Evolutionary conservation across 2,888 invertebrate genomes (phyloP).

Genomic region (Machimus atricapillus): DNA sequence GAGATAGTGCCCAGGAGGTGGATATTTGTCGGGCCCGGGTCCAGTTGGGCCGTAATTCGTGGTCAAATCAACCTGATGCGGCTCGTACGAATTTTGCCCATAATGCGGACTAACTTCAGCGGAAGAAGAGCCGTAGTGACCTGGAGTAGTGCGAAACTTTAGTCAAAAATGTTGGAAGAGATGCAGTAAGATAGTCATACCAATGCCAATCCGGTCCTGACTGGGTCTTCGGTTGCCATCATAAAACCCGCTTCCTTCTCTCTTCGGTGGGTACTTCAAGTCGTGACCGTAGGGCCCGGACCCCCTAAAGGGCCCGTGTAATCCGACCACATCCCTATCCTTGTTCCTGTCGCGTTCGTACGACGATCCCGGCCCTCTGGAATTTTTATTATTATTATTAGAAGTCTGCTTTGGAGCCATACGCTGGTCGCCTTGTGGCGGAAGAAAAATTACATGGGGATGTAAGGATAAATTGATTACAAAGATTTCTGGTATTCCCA

Average conservation of each 20-base stretch:
- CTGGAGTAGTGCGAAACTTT: not conserved
- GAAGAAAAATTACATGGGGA: not conserved
- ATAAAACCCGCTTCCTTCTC: not conserved
- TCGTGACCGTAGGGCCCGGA: slow-evolving; percentile 1
- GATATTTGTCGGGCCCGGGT: not conserved
- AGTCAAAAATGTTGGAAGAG: not conserved
- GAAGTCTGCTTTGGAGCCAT: not conserved
- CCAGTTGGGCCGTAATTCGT: slow-evolving; percentile 43
- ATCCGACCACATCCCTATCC: not conserved
- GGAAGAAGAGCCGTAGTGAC: not conserved
- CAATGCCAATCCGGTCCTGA: not conserved
- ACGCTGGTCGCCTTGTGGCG: not conserved
- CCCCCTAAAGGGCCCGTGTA: not conserved
- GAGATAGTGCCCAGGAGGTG: slow-evolving; percentile 1
- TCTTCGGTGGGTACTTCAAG: not conserved
- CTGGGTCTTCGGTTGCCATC: not conserved
- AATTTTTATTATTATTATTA: slow-evolving; percentile 40
- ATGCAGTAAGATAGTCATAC: not conserved
- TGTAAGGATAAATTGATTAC: slow-evolving; percentile 33
- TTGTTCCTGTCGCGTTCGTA: slow-evolving; percentile 19
- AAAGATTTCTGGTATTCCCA: slow-evolving; percentile 10
- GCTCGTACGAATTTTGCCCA: slow-evolving; percentile 47
- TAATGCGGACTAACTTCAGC: not conserved
- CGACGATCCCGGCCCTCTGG: slow-evolving; percentile 35
- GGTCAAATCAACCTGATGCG: slow-evolving; percentile 49